Evolutionary conservation across 2,797 vertebrate species (phyloP), one percentile per base, ranked within the genome.

Genomic region (Cheirogaleus major): DNA sequence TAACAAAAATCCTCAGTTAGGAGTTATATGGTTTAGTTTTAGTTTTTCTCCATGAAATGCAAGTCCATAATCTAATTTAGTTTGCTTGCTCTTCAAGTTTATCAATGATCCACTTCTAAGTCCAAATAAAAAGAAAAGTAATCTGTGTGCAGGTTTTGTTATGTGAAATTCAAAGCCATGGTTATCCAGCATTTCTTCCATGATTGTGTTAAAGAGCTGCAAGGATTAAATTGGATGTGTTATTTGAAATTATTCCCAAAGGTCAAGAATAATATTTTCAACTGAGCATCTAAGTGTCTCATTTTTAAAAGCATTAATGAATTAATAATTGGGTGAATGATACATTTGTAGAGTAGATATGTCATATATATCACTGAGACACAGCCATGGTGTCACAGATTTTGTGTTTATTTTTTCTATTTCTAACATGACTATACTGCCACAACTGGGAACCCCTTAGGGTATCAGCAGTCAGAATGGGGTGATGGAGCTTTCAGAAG

Each of bases 171-270:
- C 70, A 27, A 41, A 43, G 41, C 7, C 18, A 22, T 45, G 2
- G 43, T 35, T 30, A 67, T 61, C 93, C 10, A 76, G 7, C 35
- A 27, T 43, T 35, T 52, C 80, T 32, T 48, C 52, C 35, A 38
- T 2, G 18, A 27, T 93, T 30, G 55, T 18, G 57, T 27, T 35
- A 82, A 80, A 65, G 27, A 89, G 22, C 9, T 13, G 0, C 4
- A 4, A 92, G 10, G 9, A 20, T 75, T 25, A 83, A 89, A 70
- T 55, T 25, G 8, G 7, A 17, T 65, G 15, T 52, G 11, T 23
- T 61, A 43, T 57, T 89, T 82, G 30, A 93, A 95, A 91, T 83
- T 45, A 15, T 65, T 95, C 6, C 61, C n/a, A 25, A 94, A 95
- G 25, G 18, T 86, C 38, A 96, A 81, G 23, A 85, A 55, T 78